phyloP scores from a whole-genome alignment of 2,888 invertebrate species.

The Drosophila sordidula region DNA sequence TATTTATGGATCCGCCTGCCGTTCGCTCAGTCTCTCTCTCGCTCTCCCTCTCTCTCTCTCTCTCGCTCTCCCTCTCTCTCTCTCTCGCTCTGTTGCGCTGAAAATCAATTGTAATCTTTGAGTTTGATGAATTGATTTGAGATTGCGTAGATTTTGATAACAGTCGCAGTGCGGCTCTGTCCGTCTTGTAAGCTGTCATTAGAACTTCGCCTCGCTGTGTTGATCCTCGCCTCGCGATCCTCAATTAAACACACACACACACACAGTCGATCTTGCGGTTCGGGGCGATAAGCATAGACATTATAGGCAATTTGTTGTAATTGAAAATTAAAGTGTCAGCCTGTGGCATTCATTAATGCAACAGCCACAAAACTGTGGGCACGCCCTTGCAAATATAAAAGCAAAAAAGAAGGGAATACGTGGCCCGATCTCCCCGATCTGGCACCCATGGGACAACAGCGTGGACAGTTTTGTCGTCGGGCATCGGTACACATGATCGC shows the following conservation, averaged over 20 bases:
- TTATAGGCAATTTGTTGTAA: conserved; percentile 81
- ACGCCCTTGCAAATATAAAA: conserved; percentile 27
- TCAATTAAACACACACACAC: conserved; percentile 60
- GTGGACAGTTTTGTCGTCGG: conserved; percentile 74
- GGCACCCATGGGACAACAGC: conserved; percentile 9
- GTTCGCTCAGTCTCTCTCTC: conserved; percentile 19
- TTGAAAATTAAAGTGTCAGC: conserved; percentile 82
- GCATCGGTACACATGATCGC: conserved; percentile 61
- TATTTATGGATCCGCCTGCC: conserved; percentile 82
- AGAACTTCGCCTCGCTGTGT: conserved; percentile 45
- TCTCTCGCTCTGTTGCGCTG: conserved; percentile 12
- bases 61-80: not conserved
- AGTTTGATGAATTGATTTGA: conserved; percentile 82
- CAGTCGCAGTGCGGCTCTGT: conserved; percentile 10
- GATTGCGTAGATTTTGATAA: conserved; percentile 77
- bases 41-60: conserved; percentile 9
- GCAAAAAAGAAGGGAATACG: not conserved
- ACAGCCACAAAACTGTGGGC: conserved; percentile 51
- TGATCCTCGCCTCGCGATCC: conserved; percentile 17
- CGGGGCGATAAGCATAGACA: conserved; percentile 80
- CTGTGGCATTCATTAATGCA: conserved; percentile 76
- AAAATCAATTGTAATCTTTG: conserved; percentile 76
- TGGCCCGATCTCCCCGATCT: conserved; percentile 4
- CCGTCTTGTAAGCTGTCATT: conserved; percentile 68
- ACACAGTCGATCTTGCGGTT: conserved; percentile 22